Percentiles rank a stretch among this genome's conserved stretches.
Evolutionary conservation across 1,140 invertebrate species (phyloP).

Genomic region (Tenebrio molitor): DNA sequence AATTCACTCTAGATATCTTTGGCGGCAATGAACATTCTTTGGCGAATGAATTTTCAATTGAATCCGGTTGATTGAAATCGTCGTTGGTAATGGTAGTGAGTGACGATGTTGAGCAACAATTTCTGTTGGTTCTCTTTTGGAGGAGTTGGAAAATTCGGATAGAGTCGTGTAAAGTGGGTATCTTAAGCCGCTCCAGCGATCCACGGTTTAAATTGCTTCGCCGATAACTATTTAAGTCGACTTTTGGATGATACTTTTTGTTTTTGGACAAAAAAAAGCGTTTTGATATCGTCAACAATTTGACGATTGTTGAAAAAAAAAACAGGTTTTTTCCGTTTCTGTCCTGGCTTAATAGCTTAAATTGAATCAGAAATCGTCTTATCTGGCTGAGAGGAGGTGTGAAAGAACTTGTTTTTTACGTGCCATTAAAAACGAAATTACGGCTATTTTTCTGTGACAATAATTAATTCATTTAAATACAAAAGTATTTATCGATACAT

Average conservation of each 20-base stretch:
- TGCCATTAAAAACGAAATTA: slow-evolving; percentile 58
- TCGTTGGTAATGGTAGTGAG: slow-evolving; percentile 9
- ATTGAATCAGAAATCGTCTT: slow-evolving; percentile 43
- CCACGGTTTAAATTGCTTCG: not conserved
- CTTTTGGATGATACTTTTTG: not conserved
- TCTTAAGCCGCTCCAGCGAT: too few relatives aligned
- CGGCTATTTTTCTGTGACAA: slow-evolving; percentile 58
- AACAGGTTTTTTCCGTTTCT: slow-evolving; percentile 34
- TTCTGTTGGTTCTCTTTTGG: too few relatives aligned
- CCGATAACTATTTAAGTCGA: too few relatives aligned
- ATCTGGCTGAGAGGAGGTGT: slow-evolving; percentile 53
- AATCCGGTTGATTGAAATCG: slow-evolving; percentile 22
- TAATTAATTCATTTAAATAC: slow-evolving; percentile 62
- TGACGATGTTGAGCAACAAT: not conserved
- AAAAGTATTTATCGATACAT: slow-evolving; percentile 60
- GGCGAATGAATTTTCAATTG: slow-evolving; percentile 24
- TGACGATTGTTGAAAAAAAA: slow-evolving; percentile 39
- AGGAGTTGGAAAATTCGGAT: too few relatives aligned
- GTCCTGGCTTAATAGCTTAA: slow-evolving; percentile 40
- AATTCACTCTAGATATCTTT: slow-evolving; percentile 24
- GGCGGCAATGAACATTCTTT: slow-evolving; percentile 11
- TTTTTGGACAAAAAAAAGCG: not conserved
- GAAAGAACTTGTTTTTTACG: slow-evolving; percentile 59
- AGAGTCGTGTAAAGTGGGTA: too few relatives aligned
- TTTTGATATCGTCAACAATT: slow-evolving; percentile 30